These are phyloP conservation scores for Anarhynchus alexandrinus DNA, from an alignment of 2,113 vertebrate species.

Conservation along the genomic window DNA sequence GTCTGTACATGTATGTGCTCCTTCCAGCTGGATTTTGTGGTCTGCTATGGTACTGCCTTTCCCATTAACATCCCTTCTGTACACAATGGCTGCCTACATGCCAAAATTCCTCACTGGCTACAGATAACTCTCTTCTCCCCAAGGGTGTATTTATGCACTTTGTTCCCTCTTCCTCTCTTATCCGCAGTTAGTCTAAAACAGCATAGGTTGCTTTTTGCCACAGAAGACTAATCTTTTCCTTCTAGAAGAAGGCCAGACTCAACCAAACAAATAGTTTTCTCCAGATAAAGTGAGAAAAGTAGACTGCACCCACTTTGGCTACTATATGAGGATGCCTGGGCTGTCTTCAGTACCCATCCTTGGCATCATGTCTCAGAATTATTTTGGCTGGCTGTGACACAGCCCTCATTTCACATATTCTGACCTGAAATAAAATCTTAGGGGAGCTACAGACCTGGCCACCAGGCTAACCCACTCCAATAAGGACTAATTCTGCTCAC, in stretches of 20 bases:
- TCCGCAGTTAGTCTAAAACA: not conserved
- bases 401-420: not conserved
- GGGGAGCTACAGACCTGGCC: not conserved
- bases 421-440: not conserved
- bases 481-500: not conserved
- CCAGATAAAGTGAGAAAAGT: not conserved
- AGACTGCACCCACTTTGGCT: not conserved
- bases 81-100: not conserved
- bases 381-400: not conserved
- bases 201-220: not conserved
- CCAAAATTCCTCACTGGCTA: not conserved
- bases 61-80: not conserved
- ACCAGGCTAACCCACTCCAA: not conserved
- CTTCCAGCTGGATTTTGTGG: not conserved
- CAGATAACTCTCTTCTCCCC: not conserved
- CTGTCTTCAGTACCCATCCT: not conserved
- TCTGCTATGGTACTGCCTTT: not conserved
- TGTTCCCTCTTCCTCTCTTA: not conserved
- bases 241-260: not conserved
- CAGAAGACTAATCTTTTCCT: not conserved
- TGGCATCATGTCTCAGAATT: not conserved
- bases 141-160: not conserved
- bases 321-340: not conserved
- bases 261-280: not conserved
- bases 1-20: not conserved